phyloP scores from a whole-genome alignment of 2,888 invertebrate genomes.

The Chalcosyrphus nemorum region DNA sequence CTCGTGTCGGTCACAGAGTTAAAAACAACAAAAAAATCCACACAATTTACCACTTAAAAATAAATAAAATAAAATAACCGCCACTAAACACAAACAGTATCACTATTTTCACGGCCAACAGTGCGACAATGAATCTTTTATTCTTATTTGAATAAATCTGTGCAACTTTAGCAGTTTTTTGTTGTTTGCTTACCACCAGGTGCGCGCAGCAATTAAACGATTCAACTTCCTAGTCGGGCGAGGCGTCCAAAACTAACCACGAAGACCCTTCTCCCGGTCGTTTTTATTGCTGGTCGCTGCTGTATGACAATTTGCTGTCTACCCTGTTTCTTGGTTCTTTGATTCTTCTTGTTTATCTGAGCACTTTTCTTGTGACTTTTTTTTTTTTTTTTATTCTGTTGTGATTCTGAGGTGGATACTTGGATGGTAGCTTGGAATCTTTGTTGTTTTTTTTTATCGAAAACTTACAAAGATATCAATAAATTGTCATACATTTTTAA shows the following conservation, averaged over 20 bases:
- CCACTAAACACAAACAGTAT: slow-evolving; percentile 9
- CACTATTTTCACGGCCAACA: slow-evolving; percentile 5
- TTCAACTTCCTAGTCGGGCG: slow-evolving; percentile 48
- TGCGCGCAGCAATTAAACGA: slow-evolving; percentile 19
- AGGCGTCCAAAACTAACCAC: slow-evolving; percentile 53
- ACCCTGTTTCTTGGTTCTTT: neutral
- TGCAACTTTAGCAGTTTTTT: slow-evolving; percentile 17
- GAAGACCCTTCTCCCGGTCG: slow-evolving; percentile 13
- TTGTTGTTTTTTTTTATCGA: neutral
- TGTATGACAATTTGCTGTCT: neutral
- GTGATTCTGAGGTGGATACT: neutral
- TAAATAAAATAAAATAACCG: too few species aligned
- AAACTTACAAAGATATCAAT: neutral
- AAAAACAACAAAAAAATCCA: neutral
- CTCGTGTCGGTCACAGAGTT: neutral
- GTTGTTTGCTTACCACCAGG: slow-evolving; percentile 48
- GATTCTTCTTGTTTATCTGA: slow-evolving; percentile 9
- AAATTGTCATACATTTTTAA: neutral
- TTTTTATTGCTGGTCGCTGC: slow-evolving; percentile 38
- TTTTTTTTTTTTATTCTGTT: neutral
- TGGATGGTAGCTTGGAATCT: neutral
- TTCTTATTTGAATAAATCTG: neutral
- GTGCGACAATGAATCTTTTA: neutral
- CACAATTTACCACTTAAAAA: too few species aligned
- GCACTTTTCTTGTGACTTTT: neutral